Conservation (phyloP, 2,113 vertebrate genomes). For the Petrocephalus microphthalmus region DNA sequence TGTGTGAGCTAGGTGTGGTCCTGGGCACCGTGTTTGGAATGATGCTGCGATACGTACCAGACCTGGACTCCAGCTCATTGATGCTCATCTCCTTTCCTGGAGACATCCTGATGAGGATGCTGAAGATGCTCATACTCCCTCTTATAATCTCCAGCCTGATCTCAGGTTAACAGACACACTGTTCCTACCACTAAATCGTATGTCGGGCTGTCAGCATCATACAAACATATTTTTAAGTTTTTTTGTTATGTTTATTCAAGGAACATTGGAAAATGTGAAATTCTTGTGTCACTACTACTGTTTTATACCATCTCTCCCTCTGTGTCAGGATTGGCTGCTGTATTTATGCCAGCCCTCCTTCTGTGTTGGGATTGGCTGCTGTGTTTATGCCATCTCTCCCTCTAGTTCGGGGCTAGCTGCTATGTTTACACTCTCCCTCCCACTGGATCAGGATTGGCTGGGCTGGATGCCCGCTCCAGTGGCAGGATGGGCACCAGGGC, state of each 20-base stretch:
- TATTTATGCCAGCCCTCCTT: neutral
- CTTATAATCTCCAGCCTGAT: constrained; percentile 78
- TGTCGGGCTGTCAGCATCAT: neutral
- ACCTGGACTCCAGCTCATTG: constrained; percentile 49
- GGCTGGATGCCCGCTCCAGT: constrained; percentile 71
- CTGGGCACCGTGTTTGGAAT: constrained; percentile 61
- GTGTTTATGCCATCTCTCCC: neutral
- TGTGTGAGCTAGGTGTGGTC: constrained; percentile 58
- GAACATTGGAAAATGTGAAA: neutral
- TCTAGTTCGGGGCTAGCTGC: neutral
- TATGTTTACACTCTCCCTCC: neutral
- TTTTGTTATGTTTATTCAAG: neutral
- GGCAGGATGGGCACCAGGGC: constrained; percentile 73
- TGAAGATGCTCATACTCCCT: constrained; percentile 50
- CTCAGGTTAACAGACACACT: constrained; percentile 54
- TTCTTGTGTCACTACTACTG: neutral
- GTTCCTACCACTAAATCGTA: neutral
- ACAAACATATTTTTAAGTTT: neutral
- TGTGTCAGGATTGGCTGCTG: neutral
- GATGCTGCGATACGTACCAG: constrained; percentile 59
- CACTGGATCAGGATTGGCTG: constrained; percentile 63
- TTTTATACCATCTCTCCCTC: neutral
- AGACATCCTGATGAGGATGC: constrained; percentile 73
- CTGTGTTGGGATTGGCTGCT: neutral
- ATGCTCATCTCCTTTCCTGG: constrained; percentile 72